Conservation (phyloP, 1,140 invertebrate genomes). For the Paraescarpia echinospica region DNA sequence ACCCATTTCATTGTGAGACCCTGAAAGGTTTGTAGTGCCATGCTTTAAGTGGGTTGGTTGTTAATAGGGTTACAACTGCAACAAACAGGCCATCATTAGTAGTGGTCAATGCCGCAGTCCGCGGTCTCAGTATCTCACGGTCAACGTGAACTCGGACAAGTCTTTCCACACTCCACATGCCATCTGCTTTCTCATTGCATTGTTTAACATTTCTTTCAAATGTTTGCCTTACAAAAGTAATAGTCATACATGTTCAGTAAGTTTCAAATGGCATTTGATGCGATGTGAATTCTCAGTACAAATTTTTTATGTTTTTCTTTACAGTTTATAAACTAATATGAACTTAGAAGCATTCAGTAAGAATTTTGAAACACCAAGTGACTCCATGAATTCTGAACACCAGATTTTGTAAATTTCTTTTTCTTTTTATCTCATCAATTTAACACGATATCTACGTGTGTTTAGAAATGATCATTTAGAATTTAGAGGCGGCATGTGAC, state of each 20-base stretch:
- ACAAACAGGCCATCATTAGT: background rate
- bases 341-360: too few relatives aligned
- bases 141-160: background rate
- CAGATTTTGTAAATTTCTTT: too few relatives aligned
- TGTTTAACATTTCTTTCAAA: background rate
- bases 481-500: background rate
- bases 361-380: too few relatives aligned
- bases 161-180: background rate
- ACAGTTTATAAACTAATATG: too few relatives aligned
- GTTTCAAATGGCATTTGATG: too few relatives aligned
- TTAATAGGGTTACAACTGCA: constrained; percentile 1
- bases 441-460: too few relatives aligned
- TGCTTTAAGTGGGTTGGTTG: constrained; percentile 4
- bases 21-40: background rate
- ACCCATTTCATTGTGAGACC: background rate
- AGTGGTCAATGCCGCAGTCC: background rate
- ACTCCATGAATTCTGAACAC: too few relatives aligned
- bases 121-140: background rate
- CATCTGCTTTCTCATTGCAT: background rate
- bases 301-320: too few relatives aligned
- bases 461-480: too few relatives aligned
- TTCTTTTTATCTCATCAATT: too few relatives aligned
- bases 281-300: too few relatives aligned
- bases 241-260: background rate
- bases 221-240: background rate